phyloP scores from a whole-genome alignment of 2,797 vertebrate species.

The Heteromormyrus szaboi region DNA sequence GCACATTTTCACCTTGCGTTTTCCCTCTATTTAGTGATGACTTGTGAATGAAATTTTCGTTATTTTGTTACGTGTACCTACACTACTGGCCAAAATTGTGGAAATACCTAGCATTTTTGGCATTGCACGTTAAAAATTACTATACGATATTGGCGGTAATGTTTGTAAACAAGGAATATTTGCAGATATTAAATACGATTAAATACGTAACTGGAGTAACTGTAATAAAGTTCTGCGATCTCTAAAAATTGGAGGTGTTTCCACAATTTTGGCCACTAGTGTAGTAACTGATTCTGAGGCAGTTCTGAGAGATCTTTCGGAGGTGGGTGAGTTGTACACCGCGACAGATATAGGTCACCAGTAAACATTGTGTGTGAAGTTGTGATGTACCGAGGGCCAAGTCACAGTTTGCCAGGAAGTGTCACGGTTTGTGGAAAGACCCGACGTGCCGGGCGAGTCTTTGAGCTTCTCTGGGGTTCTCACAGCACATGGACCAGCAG shows the following conservation, averaged over 20 bases:
- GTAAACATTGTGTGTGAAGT: background rate
- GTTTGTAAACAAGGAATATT: background rate
- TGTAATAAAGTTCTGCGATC: background rate
- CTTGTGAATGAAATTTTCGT: background rate
- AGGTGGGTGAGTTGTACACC: background rate
- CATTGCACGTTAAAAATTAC: background rate
- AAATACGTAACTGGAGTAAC: background rate
- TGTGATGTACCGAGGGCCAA: background rate
- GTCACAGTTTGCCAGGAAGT: background rate
- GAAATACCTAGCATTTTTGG: background rate
- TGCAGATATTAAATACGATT: background rate
- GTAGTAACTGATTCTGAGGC: background rate
- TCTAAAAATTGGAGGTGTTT: background rate
- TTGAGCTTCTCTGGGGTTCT: constrained; percentile 11
- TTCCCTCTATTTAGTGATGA: background rate
- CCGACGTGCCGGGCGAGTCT: background rate
- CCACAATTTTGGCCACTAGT: background rate
- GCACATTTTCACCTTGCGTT: background rate
- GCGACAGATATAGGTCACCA: background rate
- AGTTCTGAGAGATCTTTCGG: background rate
- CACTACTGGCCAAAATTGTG: background rate
- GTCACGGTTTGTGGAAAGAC: background rate
- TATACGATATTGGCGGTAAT: background rate
- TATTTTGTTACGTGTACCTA: background rate
- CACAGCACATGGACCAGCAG: constrained; percentile 57